A percentile compares a stretch with the other conserved stretches of the same genome.
phyloP scores from a whole-genome alignment of 2,888 invertebrate genomes.

The Hyppa rectilinea region DNA sequence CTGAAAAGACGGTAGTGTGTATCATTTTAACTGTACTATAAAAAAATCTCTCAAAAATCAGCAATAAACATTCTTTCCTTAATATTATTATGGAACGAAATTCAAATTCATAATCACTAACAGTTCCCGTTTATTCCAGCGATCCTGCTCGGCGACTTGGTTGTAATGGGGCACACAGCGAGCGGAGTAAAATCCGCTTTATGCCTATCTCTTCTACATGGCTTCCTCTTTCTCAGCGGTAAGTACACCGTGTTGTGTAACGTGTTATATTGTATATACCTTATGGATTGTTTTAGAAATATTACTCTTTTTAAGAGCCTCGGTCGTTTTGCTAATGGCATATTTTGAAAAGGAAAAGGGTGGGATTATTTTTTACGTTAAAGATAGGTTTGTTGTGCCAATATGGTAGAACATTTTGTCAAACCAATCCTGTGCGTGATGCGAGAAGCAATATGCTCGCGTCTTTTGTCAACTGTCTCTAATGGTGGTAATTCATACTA shows the following conservation, averaged over 20 bases:
- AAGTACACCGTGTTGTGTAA: constrained; percentile 68
- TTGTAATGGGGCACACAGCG: constrained; percentile 80
- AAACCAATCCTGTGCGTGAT: background rate
- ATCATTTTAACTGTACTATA: too few relatives aligned
- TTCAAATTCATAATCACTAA: constrained; percentile 57
- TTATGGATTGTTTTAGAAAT: constrained; percentile 50
- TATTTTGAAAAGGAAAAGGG: background rate
- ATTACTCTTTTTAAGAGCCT: constrained; percentile 41
- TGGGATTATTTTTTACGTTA: background rate
- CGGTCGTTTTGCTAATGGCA: constrained; percentile 44
- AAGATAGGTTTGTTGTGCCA: background rate
- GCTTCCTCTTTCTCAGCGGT: constrained; percentile 86
- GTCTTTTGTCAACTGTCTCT: too few relatives aligned
- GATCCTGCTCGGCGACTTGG: constrained; percentile 68
- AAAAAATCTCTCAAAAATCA: background rate
- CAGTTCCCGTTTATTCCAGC: constrained; percentile 75
- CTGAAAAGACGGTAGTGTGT: too few relatives aligned
- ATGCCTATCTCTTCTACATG: constrained; percentile 86
- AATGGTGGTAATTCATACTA: too few relatives aligned
- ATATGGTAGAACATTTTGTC: too few relatives aligned
- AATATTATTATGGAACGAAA: constrained; percentile 25
- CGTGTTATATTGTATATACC: constrained; percentile 29
- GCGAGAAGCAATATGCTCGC: background rate
- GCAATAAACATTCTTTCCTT: background rate
- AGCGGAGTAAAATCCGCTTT: constrained; percentile 79